Evolutionary conservation across 2,888 invertebrate species (phyloP).

Genomic region (Onthophagus sagittarius): DNA sequence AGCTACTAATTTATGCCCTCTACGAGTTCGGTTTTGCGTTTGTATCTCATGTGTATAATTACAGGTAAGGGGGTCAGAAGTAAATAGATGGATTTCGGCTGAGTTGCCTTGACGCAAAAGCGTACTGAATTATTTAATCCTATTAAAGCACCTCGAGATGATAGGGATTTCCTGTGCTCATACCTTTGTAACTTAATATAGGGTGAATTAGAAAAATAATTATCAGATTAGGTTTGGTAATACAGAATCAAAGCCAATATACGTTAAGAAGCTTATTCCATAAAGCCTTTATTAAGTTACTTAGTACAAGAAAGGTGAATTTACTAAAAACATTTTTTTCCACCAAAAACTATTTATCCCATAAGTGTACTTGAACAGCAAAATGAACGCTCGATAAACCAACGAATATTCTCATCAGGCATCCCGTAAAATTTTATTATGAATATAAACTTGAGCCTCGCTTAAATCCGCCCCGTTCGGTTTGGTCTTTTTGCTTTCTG

Average conservation of each 20-base stretch:
- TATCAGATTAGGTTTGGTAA: not conserved
- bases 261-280: not conserved
- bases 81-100: not conserved
- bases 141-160: not conserved
- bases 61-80: not conserved
- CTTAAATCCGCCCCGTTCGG: not conserved
- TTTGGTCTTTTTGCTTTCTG: not conserved
- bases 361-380: not conserved
- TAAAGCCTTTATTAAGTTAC: not conserved
- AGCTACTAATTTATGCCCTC: not conserved
- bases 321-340: too few species aligned
- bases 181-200: not conserved
- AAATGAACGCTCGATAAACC: not conserved
- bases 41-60: not conserved
- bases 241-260: not conserved
- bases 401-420: not conserved
- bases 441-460: constrained; percentile 4
- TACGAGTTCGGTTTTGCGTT: not conserved
- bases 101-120: not conserved
- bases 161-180: not conserved
- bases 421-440: constrained; percentile 6
- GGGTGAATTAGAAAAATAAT: not conserved
- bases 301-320: too few species aligned
- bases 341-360: not conserved
- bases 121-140: not conserved